Evolutionary conservation across 2,888 invertebrate genomes (phyloP).

Genomic region (Lasioglossum pauxillum): DNA sequence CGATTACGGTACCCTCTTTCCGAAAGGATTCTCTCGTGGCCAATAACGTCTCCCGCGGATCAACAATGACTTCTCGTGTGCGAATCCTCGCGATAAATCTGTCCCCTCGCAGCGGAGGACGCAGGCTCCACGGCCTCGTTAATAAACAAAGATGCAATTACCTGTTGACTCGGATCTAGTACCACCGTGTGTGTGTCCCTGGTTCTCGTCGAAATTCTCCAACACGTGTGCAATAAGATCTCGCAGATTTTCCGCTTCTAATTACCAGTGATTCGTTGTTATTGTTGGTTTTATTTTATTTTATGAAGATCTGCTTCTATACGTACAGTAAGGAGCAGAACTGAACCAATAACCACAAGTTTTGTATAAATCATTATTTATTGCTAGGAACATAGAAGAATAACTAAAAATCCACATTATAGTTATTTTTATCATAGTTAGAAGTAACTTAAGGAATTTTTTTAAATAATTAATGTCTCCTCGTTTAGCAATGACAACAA

Average conservation of each 20-base stretch:
- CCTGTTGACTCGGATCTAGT: slow-evolving; percentile 5
- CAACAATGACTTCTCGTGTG: slow-evolving; percentile 1
- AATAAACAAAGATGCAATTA: slow-evolving; percentile 41
- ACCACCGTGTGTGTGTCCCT: background rate
- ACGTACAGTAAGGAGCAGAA: too few relatives aligned
- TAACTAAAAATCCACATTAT: too few relatives aligned
- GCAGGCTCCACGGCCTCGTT: slow-evolving; percentile 22
- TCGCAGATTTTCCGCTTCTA: slow-evolving; percentile 5
- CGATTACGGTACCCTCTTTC: background rate
- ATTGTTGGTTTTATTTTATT: background rate
- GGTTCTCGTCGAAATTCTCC: slow-evolving; percentile 26
- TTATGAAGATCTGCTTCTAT: too few relatives aligned
- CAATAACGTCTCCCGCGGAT: slow-evolving; percentile 1
- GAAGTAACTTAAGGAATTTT: too few relatives aligned
- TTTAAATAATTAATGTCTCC: too few relatives aligned
- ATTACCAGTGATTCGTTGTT: slow-evolving; percentile 17
- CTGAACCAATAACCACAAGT: too few relatives aligned
- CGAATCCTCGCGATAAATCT: slow-evolving; percentile 9
- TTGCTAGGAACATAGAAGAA: too few relatives aligned
- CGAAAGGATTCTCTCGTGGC: background rate
- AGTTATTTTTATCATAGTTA: too few relatives aligned
- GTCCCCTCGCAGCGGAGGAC: background rate
- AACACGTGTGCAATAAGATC: background rate
- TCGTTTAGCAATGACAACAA: too few relatives aligned
- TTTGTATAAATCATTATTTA: too few relatives aligned